phyloP scores from a whole-genome alignment of 2,113 vertebrate species.

The Hydropotes inermis region DNA sequence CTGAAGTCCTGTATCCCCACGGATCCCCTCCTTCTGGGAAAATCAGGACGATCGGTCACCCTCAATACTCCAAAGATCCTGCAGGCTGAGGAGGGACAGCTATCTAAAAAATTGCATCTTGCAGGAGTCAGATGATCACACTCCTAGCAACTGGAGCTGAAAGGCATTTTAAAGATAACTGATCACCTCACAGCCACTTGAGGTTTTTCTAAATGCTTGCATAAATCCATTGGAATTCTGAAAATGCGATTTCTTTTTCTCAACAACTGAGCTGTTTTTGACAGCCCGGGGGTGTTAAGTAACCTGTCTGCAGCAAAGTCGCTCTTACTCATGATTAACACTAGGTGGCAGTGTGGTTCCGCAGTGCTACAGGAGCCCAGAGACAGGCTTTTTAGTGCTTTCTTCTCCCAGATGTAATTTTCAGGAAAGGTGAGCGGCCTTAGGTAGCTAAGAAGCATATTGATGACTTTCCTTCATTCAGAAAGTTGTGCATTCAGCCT shows the following conservation, averaged over 20 bases:
- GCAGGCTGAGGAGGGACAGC: not conserved
- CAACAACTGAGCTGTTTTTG: not conserved
- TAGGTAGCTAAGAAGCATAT: not conserved
- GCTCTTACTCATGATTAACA: not conserved
- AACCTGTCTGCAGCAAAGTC: not conserved
- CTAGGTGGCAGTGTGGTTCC: conserved; percentile 41
- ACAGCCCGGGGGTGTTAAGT: not conserved
- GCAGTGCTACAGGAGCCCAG: not conserved
- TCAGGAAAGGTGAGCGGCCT: not conserved
- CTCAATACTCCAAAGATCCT: not conserved
- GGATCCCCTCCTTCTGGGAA: not conserved
- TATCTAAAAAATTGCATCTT: not conserved
- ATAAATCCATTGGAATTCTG: not conserved
- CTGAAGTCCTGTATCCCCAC: not conserved
- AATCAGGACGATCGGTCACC: not conserved
- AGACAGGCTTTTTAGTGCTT: fast-evolving
- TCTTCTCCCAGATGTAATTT: not conserved
- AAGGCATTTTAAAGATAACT: not conserved
- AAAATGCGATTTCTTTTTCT: not conserved
- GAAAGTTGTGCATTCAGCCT: not conserved
- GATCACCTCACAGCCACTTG: not conserved
- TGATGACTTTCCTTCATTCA: not conserved
- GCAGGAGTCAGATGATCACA: not conserved
- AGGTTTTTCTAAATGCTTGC: not conserved
- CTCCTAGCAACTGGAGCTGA: not conserved